Evolutionary conservation across 1,140 invertebrate species (phyloP), one percentile per base, ranked within the genome.

Genomic region (Polyergus mexicanus): DNA sequence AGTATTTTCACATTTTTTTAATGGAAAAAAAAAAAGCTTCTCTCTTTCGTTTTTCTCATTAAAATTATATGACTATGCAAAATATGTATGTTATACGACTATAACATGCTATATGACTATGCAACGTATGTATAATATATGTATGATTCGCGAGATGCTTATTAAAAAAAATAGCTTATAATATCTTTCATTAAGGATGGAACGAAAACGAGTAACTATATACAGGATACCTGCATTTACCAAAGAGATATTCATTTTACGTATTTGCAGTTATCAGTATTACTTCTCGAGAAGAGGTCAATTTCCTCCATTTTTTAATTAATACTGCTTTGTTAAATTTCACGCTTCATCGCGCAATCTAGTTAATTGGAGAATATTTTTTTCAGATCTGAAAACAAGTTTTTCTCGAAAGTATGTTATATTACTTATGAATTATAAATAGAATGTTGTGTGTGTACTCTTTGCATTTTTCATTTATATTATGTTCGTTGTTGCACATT

Each of bases 221-320:
- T 32, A 54, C 38, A 16, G 8, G 6, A 71, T 19, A 32, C 16
- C 0, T 35, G 16, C 28, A 32, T 72, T 54, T 10, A 54, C 13
- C 44, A 60, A 71, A 81, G 51, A 58, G 13, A 74, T 74, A 54
- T 83, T 69, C 13, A 60, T 47, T 41, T 83, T 19, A 25, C 51
- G 13, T 69, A 56, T 80, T 32, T 32, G 51, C 22, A 25, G 19
- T n/a, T 56, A 66, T 80, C 35, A 22, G 51, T 47, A 28, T 35
- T 60, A 60, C 7, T 72, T 71, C 4, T 13, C 16, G 63, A 56
- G 28, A 3, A 44, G 32, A 38, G 2, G 11, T 60, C 5, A 41
- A n/a, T 58, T 22, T 56, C 8, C n/a, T 28, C 4, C 6, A 58
- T 25, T 60, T 56, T 41, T 56, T 32, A 22, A 41, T 58, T 71